Evolutionary conservation across 2,888 invertebrate species (phyloP), one percentile per base, ranked within the genome.

Genomic region (Drosophila pseudotakahashii): DNA sequence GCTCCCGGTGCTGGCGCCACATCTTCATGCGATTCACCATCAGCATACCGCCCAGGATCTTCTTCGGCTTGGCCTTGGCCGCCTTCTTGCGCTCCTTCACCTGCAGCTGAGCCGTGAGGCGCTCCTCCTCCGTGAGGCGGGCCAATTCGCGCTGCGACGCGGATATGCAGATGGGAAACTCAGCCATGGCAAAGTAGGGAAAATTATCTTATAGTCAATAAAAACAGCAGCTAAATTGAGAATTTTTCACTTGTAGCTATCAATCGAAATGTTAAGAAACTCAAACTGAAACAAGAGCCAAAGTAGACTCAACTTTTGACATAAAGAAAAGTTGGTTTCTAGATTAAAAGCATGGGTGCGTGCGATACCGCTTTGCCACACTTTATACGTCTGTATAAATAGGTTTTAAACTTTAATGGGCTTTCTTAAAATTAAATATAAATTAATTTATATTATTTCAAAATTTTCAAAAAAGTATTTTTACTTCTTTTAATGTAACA

Each of bases 1-100:
- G 79, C 0, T 57, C 50, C 0, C 87, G 77, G 66, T 87, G 84
- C 57, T 76, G 73, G 0, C 13, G 39, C 73, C 82, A 84, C 73
- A 76, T 75, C 6, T 34, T 13, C 3, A 58, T n/a, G 1, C 57
- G 47, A 1, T 36, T 2, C 1, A 9, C 11, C 9, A 51, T 48
- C 0, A 11, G 2, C 0, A 5, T 9, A 1, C 23, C 16, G 36
- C 37, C n/a, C 0, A 10, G 44, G 3, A 30, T 10, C 0, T 0
- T 2, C 10, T 53, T 59, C 2, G 16, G 16, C 0, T 16, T 10
- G 6, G 16, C 51, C n/a, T 23, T 58, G 7, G 37, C 34, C 0
- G 41, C 14, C 14, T 58, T 55, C 13, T 23, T 70, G 1, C 45
- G 45, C 10, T 42, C 26, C 16, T 32, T 42, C 2, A n/a, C 52